Base-by-base conservation (phyloP, 2,888 invertebrate species). In the Odontothrips loti region DNA sequence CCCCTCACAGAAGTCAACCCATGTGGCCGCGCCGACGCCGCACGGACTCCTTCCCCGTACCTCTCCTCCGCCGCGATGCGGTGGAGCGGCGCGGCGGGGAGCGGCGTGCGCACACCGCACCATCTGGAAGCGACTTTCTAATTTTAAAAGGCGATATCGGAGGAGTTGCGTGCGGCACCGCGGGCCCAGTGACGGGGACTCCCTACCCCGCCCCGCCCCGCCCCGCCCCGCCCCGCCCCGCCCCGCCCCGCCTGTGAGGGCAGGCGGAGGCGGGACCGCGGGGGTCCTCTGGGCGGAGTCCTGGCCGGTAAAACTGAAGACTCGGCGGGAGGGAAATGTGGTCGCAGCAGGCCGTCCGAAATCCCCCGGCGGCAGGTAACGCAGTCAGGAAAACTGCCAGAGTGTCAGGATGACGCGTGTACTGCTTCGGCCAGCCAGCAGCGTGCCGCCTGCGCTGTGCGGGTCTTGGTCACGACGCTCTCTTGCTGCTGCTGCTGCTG, bases 151-250 rank as follows among this genome's bases (percentile, higher is more conserved):
- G 68, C 68, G 68, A 75, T 75, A 75, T 75, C 68, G 68, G 12
- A 75, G 68, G 27, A 75, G 68, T 75, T 75, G 82, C 51, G 51
- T 82, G 80, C 9, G 47, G 43, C 79, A 80, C 79, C 58, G 58
- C 20, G 58, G 68, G 68, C 23, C 68, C 58, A 6, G 58, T 1
- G 51, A 15, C 17, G 58, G 58, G 51, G 58, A 17, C 58, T 6
- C 15, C 15, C 11, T 58, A 17, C 58, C 6, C 15, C 58, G 20
- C 58, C 17, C 58, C 17, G 20, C 11, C 51, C 51, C 51, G 4
- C 51, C 51, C 8, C 51, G 17, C 2, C 51, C 48, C 48, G 48
- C 48, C 48, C 15, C 51, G 51, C 51, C 20, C 51, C 6, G 6
- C 51, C 6, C 51, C 51, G 12, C 51, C 51, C 3, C 51, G 51